phyloP scores from a whole-genome alignment of 2,888 invertebrate genomes.

The Chymomyza fuscimana region DNA sequence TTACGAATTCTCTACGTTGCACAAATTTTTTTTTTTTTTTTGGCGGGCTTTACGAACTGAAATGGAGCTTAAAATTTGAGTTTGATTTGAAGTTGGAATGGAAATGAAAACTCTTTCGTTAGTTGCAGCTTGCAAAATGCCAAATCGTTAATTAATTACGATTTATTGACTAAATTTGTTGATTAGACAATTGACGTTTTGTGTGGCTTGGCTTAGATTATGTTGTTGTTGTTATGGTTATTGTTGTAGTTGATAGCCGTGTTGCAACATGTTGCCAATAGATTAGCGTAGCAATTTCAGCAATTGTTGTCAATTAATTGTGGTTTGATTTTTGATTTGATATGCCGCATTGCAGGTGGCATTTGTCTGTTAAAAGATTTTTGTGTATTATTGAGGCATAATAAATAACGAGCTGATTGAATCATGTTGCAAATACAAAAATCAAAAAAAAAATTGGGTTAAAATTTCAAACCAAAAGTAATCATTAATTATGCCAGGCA shows the following conservation, averaged over 20 bases:
- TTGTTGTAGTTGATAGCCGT: conserved; percentile 44
- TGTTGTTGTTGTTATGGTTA: conserved; percentile 36
- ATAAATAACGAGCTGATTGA: not conserved
- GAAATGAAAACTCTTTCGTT: conserved; percentile 52
- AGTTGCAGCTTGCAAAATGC: conserved; percentile 13
- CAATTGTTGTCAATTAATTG: conserved; percentile 74
- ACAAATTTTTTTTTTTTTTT: conserved; percentile 11
- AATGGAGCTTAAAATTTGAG: conserved; percentile 32
- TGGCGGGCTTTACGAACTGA: not conserved
- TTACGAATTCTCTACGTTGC: conserved; percentile 1
- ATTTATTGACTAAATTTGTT: conserved; percentile 79
- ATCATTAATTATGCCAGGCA: conserved; percentile 21
- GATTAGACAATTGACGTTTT: conserved; percentile 75
- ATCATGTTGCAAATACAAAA: not conserved
- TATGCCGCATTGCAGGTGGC: conserved; percentile 71
- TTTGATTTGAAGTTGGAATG: conserved; percentile 30
- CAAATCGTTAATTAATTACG: conserved; percentile 79
- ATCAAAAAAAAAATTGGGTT: conserved; percentile 18
- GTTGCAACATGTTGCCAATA: conserved; percentile 49
- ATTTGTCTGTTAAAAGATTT: conserved; percentile 29
- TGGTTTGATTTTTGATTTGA: conserved; percentile 51
- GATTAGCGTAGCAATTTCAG: conserved; percentile 55
- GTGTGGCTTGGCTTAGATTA: conserved; percentile 20
- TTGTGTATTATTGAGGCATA: not conserved
- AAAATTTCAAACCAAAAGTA: conserved; percentile 26